Evolutionary conservation across 2,797 vertebrate species (phyloP).

Genomic region (Adelosebastes latens): DNA sequence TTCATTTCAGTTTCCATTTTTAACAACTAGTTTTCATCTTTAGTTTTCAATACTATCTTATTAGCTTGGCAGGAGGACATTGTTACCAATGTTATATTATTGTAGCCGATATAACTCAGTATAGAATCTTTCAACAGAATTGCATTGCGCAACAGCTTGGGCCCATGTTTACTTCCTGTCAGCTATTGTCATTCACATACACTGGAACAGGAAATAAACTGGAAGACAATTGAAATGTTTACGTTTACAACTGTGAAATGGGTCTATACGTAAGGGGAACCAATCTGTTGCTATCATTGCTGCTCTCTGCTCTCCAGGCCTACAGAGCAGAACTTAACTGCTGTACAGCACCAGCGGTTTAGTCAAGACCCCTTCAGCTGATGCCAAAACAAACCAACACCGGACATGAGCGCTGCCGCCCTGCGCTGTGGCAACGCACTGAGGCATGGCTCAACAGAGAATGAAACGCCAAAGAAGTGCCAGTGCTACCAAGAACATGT

Average conservation of each 20-base stretch:
- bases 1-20: background rate
- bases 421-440: slow-evolving; percentile 13
- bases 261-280: no score
- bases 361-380: slow-evolving; percentile 14
- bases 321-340: background rate
- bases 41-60: background rate
- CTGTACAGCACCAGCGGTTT: slow-evolving; percentile 12
- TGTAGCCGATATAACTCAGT: background rate
- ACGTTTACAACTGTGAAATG: no score
- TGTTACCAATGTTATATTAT: background rate
- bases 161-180: background rate
- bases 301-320: background rate
- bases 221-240: no score
- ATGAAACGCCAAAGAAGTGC: slow-evolving; percentile 46
- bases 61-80: background rate
- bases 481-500: slow-evolving; percentile 17
- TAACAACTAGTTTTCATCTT: background rate
- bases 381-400: slow-evolving; percentile 62
- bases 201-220: no score
- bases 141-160: background rate
- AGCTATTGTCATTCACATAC: no score
- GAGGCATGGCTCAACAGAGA: slow-evolving; percentile 14
- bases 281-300: background rate
- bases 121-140: background rate
- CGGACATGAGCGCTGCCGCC: slow-evolving; percentile 40